Percentiles rank a stretch among this genome's conserved stretches.
Conservation (phyloP, 2,888 invertebrate species). For the Muschampia plurimacula region DNA sequence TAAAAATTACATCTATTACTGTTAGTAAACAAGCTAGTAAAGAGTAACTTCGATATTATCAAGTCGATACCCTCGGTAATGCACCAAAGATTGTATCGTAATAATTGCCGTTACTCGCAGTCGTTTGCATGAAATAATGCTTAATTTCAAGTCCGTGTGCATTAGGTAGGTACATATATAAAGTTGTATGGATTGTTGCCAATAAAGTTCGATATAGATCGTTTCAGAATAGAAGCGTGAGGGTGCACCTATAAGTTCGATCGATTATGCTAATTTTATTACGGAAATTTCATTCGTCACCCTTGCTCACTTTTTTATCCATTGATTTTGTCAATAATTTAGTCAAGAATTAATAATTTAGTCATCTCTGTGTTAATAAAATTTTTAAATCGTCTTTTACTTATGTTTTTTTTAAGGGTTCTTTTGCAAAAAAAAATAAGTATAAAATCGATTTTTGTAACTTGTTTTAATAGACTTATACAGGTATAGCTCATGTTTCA, state of each 20-base stretch:
- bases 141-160: slow-evolving; percentile 78
- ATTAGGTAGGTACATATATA: slow-evolving; percentile 67
- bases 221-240: slow-evolving; percentile 53
- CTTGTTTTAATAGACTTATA: too few relatives aligned
- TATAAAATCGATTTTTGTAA: too few relatives aligned
- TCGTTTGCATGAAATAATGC: slow-evolving; percentile 80
- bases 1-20: background rate
- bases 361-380: background rate
- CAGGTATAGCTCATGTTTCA: too few relatives aligned
- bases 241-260: slow-evolving; percentile 73
- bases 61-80: slow-evolving; percentile 54
- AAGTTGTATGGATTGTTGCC: slow-evolving; percentile 71
- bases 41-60: slow-evolving; percentile 57
- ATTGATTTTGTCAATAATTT: slow-evolving; percentile 13
- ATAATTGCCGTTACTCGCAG: slow-evolving; percentile 68
- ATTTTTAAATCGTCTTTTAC: too few relatives aligned
- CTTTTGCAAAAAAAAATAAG: too few relatives aligned
- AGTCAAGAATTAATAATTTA: background rate
- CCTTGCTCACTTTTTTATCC: slow-evolving; percentile 48
- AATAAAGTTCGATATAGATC: slow-evolving; percentile 73
- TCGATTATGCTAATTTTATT: slow-evolving; percentile 84
- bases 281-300: slow-evolving; percentile 74
- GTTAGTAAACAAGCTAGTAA: slow-evolving; percentile 40
- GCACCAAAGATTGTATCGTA: slow-evolving; percentile 65
- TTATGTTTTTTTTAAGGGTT: too few relatives aligned